Evolutionary conservation across 2,113 vertebrate genomes (phyloP).

Genomic region (Heptranchias perlo): DNA sequence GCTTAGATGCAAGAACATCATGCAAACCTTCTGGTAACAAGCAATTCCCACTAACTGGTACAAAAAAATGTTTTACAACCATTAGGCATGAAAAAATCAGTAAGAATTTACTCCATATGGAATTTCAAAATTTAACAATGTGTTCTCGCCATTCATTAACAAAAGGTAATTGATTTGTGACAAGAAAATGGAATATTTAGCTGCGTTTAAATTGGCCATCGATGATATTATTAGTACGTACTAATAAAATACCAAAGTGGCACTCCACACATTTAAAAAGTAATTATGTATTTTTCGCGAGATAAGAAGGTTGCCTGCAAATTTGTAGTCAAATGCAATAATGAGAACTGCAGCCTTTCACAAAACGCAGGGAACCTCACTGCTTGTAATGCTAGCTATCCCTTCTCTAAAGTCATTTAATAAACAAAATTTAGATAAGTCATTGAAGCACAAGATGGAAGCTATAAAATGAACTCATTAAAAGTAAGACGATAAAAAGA

Average conservation of each 20-base stretch:
- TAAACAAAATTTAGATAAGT: conserved; percentile 7
- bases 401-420: conserved; percentile 24
- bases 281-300: not conserved
- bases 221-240: not conserved
- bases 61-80: not conserved
- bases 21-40: not conserved
- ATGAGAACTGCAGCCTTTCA: not conserved
- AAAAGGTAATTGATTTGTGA: conserved; percentile 14
- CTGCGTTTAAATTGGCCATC: not conserved
- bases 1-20: not conserved
- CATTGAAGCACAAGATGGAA: conserved; percentile 33
- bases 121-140: not conserved
- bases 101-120: not conserved
- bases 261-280: not conserved
- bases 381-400: not conserved
- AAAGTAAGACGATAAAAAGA: conserved; percentile 25
- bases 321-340: not conserved
- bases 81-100: not conserved
- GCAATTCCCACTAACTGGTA: not conserved
- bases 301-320: not conserved
- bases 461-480: conserved; percentile 30
- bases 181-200: not conserved
- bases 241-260: not conserved
- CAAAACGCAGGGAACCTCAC: not conserved
- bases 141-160: not conserved